Percentiles rank a stretch among this genome's conserved stretches.
phyloP scores from a whole-genome alignment of 1,140 invertebrate species.

The Pteromalus puparum region DNA sequence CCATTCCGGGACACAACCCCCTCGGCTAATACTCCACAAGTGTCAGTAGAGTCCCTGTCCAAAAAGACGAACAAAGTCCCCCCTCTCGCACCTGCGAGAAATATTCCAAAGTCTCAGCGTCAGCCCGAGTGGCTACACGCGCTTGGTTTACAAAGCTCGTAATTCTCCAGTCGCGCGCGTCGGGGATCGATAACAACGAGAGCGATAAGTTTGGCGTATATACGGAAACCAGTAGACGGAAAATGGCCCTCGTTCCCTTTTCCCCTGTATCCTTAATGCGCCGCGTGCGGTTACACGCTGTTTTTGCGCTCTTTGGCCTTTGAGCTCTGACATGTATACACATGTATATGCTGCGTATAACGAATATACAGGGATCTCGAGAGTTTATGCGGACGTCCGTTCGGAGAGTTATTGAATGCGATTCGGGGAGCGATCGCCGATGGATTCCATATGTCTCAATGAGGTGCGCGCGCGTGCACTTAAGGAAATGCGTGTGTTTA shows the following conservation, averaged over 20 bases:
- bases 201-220: neutral
- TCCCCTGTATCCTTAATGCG: slow-evolving; percentile 3
- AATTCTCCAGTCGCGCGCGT: slow-evolving; percentile 21
- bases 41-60: neutral
- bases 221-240: neutral
- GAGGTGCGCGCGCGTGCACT: neutral
- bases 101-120: slow-evolving; percentile 6
- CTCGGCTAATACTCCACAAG: slow-evolving; percentile 31
- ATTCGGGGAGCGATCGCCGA: neutral
- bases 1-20: neutral
- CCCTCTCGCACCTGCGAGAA: neutral
- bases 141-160: no score
- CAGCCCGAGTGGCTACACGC: no score
- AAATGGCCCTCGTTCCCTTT: slow-evolving; percentile 16
- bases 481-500: neutral
- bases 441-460: no score
- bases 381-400: neutral
- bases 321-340: neutral
- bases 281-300: neutral
- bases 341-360: neutral
- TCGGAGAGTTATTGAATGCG: neutral
- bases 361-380: neutral
- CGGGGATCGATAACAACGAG: slow-evolving; percentile 5
- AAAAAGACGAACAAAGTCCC: neutral
- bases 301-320: neutral